Evolutionary conservation across 2,113 vertebrate species (phyloP).

Genomic region (Manacus vitellinus): DNA sequence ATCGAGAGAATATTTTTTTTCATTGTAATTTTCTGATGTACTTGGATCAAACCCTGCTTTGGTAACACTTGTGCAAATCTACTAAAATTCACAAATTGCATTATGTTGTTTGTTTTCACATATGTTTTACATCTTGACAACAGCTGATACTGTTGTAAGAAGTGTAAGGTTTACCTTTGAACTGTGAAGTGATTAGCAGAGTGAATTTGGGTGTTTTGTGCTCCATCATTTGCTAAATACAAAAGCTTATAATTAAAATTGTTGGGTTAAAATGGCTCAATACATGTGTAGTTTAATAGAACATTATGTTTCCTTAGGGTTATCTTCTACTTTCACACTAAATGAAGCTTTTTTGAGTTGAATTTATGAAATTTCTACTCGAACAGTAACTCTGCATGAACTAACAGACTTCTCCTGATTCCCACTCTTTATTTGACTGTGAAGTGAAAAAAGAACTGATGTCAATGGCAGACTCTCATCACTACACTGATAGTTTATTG

Average conservation of each 20-base stretch:
- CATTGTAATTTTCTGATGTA: background rate
- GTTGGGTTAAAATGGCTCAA: background rate
- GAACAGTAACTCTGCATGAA: background rate
- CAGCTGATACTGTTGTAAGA: constrained; percentile 4
- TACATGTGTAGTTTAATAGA: background rate
- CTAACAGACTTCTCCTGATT: background rate
- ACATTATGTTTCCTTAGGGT: background rate
- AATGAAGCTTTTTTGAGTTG: background rate
- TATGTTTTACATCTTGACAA: constrained; percentile 14
- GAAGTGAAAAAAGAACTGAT: background rate
- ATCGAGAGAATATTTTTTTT: background rate
- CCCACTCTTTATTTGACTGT: background rate
- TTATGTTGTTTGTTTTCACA: constrained; percentile 42
- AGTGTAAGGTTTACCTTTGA: constrained; percentile 33
- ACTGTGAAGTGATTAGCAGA: background rate
- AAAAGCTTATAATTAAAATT: background rate
- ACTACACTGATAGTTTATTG: background rate
- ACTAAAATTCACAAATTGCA: constrained; percentile 37
- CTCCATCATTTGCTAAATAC: background rate
- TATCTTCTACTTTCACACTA: background rate
- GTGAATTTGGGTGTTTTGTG: background rate
- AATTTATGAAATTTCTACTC: background rate
- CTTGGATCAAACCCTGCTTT: constrained; percentile 9
- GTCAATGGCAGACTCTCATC: background rate
- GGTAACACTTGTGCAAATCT: constrained; percentile 29